Percentiles rank a stretch among this genome's conserved stretches.
phyloP scores from a whole-genome alignment of 1,140 invertebrate species.

The Drosophila ananassae region DNA sequence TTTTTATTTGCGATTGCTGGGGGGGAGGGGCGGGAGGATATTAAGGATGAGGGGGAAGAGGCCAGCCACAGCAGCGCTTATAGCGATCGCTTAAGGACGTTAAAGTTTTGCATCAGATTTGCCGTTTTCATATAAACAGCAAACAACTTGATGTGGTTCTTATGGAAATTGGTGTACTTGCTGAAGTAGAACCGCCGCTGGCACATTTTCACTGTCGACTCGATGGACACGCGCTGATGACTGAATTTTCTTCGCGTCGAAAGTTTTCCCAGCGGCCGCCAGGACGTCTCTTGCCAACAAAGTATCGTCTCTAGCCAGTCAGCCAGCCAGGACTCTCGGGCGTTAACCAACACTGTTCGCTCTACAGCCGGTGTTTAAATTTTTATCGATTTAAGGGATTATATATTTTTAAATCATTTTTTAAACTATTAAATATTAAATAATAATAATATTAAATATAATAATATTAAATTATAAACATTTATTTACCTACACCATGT shows the following conservation, averaged over 20 bases:
- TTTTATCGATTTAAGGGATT: neutral
- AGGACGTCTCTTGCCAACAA: slow-evolving; percentile 31
- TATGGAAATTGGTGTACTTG: slow-evolving; percentile 81
- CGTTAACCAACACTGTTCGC: neutral
- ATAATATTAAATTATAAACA: too few relatives aligned
- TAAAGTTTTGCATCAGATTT: slow-evolving; percentile 83
- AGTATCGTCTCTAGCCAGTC: neutral
- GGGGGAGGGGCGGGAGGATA: neutral
- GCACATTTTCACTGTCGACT: slow-evolving; percentile 82
- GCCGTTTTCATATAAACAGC: slow-evolving; percentile 84
- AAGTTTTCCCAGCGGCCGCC: slow-evolving; percentile 21
- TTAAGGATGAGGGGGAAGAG: slow-evolving; percentile 18
- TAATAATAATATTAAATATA: too few relatives aligned
- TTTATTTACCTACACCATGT: too few relatives aligned
- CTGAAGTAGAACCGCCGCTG: slow-evolving; percentile 73
- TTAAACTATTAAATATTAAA: neutral
- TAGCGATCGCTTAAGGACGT: slow-evolving; percentile 80
- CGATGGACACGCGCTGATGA: slow-evolving; percentile 70
- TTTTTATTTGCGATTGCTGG: slow-evolving; percentile 9
- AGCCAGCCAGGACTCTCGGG: slow-evolving; percentile 1
- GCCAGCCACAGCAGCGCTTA: slow-evolving; percentile 54
- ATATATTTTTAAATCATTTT: neutral
- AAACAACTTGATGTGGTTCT: slow-evolving; percentile 83
- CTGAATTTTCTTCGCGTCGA: slow-evolving; percentile 72
- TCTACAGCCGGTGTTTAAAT: neutral